Base-by-base conservation (phyloP, 2,797 vertebrate genomes). In the Adelosebastes latens region DNA sequence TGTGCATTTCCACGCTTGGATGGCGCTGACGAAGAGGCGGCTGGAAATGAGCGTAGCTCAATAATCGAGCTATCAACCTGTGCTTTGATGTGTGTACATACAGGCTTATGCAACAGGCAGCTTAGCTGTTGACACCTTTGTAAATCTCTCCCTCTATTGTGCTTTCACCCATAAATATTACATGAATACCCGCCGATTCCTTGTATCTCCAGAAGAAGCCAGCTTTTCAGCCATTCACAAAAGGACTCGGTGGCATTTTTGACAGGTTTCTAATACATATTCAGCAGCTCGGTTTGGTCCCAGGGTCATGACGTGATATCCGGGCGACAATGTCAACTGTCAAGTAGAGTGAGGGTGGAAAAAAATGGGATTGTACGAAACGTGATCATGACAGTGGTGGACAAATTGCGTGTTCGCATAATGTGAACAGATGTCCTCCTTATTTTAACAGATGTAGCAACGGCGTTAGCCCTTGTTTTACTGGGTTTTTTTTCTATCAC, bases 21-120 rank as follows among this genome's bases (percentile, higher is more conserved):
- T 27, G 39, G n/a, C 1, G 4, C 80, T 62, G 14, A 56, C 16
- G 20, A 52, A 67, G 60, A 39, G 42, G 32, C 49, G 24, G 69
- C 39, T 68, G 61, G 67, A n/a, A 72, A 73, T 74, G 62, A 62
- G 73, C 66, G n/a, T 0, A 31, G 56, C 60, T 82, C 58, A 61
- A 83, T 90, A 89, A 91, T 86, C 80, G 84, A 87, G 86, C 82
- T 68, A 83, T 88, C 84, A 80, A 36, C 58, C 65, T 80, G 27
- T 65, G 60, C 77, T 87, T 72, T 80, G 74, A 87, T 90, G 66
- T 89, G 79, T 82, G 56, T 58, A 74, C 75, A 74, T 81, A 29
- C 56, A 60, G 68, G 64, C 77, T 89, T 75, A 80, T 31, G 78
- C 86, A 90, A 91, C 78, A 89, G 56, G 67, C 62, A 14, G 79